These are phyloP conservation scores for Stichodactyla mertensii DNA, from an alignment of 64 coral and sea anemone species.

Conservation along the genomic window DNA sequence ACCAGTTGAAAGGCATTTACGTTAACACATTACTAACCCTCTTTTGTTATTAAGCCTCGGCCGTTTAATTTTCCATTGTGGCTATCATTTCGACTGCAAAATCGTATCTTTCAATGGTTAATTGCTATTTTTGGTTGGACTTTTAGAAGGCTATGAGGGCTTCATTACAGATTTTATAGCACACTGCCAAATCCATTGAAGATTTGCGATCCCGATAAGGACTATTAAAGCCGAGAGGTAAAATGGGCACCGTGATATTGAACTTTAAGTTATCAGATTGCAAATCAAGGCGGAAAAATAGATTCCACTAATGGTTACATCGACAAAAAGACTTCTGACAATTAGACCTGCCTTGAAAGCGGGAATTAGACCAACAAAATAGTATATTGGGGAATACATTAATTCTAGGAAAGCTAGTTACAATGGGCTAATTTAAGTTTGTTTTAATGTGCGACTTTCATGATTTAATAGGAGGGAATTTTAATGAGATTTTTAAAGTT, in stretches of 20 bases:
- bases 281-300: slow-evolving; percentile 19
- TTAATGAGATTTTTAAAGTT: not conserved
- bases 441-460: not conserved
- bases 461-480: not conserved
- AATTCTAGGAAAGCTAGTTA: not conserved
- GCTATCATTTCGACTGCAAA: not conserved
- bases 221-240: not conserved
- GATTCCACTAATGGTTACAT: not conserved
- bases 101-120: not conserved
- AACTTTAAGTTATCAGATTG: not conserved
- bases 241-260: not conserved
- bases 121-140: not conserved
- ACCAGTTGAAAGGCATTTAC: not conserved
- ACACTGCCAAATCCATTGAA: slow-evolving; percentile 5
- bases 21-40: not conserved
- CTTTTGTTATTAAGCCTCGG: not conserved
- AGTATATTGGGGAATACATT: not conserved
- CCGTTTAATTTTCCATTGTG: not conserved
- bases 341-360: not conserved
- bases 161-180: slow-evolving; percentile 1
- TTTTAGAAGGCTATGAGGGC: not conserved
- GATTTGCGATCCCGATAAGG: not conserved
- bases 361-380: not conserved
- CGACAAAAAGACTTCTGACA: not conserved
- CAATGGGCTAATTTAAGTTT: not conserved